Base-by-base conservation (phyloP, 2,888 invertebrate genomes). In the Archaeoteleia sp. region DNA sequence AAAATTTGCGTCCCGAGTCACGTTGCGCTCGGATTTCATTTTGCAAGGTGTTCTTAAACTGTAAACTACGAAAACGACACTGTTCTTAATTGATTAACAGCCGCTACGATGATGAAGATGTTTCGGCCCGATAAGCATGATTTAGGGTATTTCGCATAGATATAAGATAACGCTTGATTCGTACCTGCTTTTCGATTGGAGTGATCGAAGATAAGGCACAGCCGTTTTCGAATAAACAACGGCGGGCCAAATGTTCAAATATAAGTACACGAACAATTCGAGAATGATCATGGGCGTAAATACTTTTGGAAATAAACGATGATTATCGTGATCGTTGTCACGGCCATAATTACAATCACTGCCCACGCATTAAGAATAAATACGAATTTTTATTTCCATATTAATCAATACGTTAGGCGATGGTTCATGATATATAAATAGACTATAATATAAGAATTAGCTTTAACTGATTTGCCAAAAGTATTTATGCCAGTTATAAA, bases 121-220 rank as follows among this genome's bases (percentile, higher is more conserved):
- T 20, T 20, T 20, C 20, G 20, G 20, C 20, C 2, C 20, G 20
- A 20, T 20, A 20, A 20, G 20, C 13, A 32, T 48, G 17, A 48
- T 58, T 57, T 39, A 46, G 35, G 45, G 46, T 46, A 40, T 40
- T 58, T 34, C 39, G 48, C 10, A 23, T 48, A 35, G 27, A 23
- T 42, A 46, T 53, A 25, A 48, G 30, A 32, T 42, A 43, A 54
- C 12, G 42, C 40, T 53, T 54, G 54, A 48, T 54, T 54, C 46
- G 54, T 62, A 62, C 54, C 61, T 61, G 53, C 45, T 61, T 51
- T 53, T 53, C 45, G 39, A 53, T 54, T 23, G 14, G 9, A 4
- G 29, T n/a, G 17, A 40, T 58, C 39, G 48, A 13, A 42, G 42
- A 40, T 40, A 53, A 17, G 32, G 27, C 42, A n/a, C 27, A 13